phyloP scores from a whole-genome alignment of 2,888 invertebrate genomes.

The Copidosoma aretas region DNA sequence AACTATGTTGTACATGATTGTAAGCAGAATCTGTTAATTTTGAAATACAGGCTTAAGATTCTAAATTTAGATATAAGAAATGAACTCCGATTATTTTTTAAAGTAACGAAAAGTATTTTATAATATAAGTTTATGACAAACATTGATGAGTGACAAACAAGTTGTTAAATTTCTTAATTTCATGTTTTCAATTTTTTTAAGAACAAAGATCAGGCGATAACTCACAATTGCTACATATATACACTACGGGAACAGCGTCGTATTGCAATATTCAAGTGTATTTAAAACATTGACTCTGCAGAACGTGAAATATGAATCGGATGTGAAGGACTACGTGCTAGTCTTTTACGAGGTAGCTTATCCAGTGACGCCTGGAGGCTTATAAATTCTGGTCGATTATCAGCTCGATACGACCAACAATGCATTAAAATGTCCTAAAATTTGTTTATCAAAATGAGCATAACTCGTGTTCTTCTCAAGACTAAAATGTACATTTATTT shows the following conservation, averaged over 20 bases:
- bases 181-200: conserved; percentile 52
- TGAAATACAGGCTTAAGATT: conserved; percentile 3
- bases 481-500: conserved; percentile 7
- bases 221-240: conserved; percentile 54
- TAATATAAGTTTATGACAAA: conserved; percentile 23
- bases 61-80: conserved; percentile 5
- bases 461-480: conserved; percentile 5
- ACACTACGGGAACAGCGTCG: conserved; percentile 56
- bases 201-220: conserved; percentile 55
- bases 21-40: conserved; percentile 7
- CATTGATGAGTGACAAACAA: conserved; percentile 29
- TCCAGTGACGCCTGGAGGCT: conserved; percentile 84
- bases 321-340: conserved; percentile 97
- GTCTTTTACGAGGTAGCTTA: conserved; percentile 91
- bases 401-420: conserved; percentile 91
- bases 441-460: neutral
- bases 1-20: neutral
- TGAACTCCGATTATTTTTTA: conserved; percentile 8
- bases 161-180: conserved; percentile 41
- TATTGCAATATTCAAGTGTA: conserved; percentile 54
- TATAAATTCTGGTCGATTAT: conserved; percentile 90
- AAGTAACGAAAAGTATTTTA: conserved; percentile 21
- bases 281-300: conserved; percentile 91
- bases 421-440: conserved; percentile 91
- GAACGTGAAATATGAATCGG: conserved; percentile 95